Evolutionary conservation across 2,113 vertebrate genomes (phyloP).

Genomic region (Indicator indicator): DNA sequence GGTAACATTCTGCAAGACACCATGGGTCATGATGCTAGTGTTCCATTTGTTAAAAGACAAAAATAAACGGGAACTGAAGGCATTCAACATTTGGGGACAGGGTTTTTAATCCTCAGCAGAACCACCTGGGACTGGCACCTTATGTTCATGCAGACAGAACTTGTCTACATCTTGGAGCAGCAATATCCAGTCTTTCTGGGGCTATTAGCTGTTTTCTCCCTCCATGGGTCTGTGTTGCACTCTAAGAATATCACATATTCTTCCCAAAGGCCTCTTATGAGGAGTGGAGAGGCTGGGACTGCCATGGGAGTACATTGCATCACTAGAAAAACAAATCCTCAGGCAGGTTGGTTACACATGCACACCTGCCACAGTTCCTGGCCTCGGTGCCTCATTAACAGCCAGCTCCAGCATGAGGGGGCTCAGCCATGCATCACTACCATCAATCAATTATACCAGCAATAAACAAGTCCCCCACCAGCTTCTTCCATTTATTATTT

Average conservation of each 20-base stretch:
- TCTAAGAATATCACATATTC: background rate
- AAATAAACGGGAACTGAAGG: background rate
- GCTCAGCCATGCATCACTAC: background rate
- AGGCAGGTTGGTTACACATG: conserved; percentile 32
- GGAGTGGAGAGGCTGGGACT: conserved; percentile 29
- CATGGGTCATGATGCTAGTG: background rate
- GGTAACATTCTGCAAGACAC: background rate
- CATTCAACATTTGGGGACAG: fast-evolving
- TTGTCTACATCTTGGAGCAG: background rate
- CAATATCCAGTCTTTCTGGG: background rate
- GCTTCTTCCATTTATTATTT: conserved; percentile 48
- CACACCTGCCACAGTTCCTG: conserved; percentile 63
- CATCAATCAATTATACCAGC: conserved; percentile 34
- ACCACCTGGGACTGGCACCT: background rate
- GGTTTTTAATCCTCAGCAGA: background rate
- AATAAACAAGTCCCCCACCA: conserved; percentile 53
- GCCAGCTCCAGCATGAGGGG: conserved; percentile 2
- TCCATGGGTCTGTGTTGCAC: background rate
- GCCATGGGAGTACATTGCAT: conserved; percentile 43
- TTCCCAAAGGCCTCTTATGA: conserved; percentile 46
- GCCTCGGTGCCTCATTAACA: conserved; percentile 72
- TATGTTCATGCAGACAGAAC: background rate
- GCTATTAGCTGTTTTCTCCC: background rate
- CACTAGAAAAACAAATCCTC: conserved; percentile 67
- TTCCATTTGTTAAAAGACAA: background rate